Evolutionary conservation across 2,113 vertebrate genomes (phyloP), one percentile per base, ranked within the genome.

Genomic region (Corythornis vintsioides): DNA sequence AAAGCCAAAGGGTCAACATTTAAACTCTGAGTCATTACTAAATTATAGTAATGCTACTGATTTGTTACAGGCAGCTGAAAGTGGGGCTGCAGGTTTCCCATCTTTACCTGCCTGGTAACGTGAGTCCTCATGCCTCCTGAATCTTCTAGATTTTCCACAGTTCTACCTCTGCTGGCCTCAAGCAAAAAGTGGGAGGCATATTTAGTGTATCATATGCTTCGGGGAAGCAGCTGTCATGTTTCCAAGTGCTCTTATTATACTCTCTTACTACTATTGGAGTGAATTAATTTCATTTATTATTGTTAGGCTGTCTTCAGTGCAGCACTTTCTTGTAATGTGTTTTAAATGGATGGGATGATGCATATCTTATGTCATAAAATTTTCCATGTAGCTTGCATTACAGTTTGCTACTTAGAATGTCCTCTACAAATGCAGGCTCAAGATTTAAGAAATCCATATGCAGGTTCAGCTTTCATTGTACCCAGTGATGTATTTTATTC

Each of bases 1-100:
- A 90, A 84, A 95, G 81, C 50, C 83, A 89, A 88, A 88, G 20
- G 66, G 70, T 59, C 84, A 83, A 67, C 48, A 33, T 47, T 93
- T 69, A 73, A 71, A 43, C 48, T 72, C 6, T 15, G 64, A 80
- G 48, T 76, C 86, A 70, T 69, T 83, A 38, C 61, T 66, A 45
- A 89, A 94, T 87, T 61, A 42, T 10, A 83, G 55, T 2, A 1
- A 55, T 86, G 31, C 55, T 71, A 42, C 56, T 40, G 43, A 14
- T 87, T 76, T 72, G 42, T 81, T 71, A 38, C 4, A 6, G 61
- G 53, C 45, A 89, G 38, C 66, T 66, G 63, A 20, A 40, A 70
- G 70, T 5, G 10, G 22, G 48, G 35, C 64, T 74, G 60, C 65
- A 67, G 69, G 10, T 75, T 89, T 78, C 75, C 53, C 3, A 2